Evolutionary conservation across 2,113 vertebrate genomes (phyloP).

Genomic region (Burhinus bistriatus): DNA sequence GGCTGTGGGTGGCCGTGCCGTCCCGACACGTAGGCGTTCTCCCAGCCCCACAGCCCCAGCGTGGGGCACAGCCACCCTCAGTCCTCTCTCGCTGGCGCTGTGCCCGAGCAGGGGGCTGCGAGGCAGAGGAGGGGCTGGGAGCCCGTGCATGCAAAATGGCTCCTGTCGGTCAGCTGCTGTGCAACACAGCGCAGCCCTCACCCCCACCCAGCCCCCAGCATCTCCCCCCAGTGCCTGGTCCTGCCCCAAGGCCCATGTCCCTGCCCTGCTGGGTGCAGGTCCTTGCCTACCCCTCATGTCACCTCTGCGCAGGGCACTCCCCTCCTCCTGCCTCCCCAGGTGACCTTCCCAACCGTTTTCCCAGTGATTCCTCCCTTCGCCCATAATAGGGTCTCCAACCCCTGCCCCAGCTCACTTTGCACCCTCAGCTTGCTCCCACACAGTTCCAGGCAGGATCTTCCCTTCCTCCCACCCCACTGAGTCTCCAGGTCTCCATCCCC

Average conservation of each 20-base stretch:
- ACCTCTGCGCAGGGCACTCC: neutral
- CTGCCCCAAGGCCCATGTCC: neutral
- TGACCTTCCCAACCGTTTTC: neutral
- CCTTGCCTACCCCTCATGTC: rapidly evolving
- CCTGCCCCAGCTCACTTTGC: neutral
- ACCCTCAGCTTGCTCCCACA: neutral
- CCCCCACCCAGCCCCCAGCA: neutral
- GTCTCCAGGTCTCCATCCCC: neutral
- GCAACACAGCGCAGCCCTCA: rapidly evolving
- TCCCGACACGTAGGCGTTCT: no score
- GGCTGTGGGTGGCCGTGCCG: neutral
- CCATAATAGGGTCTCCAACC: neutral
- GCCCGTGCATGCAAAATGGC: neutral
- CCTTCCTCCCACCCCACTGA: neutral
- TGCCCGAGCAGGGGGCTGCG: neutral
- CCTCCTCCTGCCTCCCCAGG: neutral
- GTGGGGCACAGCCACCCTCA: neutral
- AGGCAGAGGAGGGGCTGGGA: neutral
- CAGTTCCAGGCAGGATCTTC: neutral
- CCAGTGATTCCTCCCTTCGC: neutral
- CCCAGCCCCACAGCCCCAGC: neutral
- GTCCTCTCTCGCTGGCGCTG: rapidly evolving
- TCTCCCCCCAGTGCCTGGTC: neutral
- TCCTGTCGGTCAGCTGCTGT: neutral
- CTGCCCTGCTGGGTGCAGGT: neutral